phyloP scores from a whole-genome alignment of 1,140 invertebrate genomes.

The Hirudo medicinalis region DNA sequence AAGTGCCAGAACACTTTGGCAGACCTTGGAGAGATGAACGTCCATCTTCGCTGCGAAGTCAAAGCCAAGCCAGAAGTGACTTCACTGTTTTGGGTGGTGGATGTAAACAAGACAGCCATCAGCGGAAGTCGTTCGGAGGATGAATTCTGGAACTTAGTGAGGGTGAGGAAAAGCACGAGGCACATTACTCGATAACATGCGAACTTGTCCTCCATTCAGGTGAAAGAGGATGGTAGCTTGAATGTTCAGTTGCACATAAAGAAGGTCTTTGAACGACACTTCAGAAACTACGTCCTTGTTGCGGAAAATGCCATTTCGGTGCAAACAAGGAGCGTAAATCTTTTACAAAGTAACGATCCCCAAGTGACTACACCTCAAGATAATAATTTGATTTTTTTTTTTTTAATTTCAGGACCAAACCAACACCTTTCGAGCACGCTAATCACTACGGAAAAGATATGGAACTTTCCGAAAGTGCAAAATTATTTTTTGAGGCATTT shows the following conservation, averaged over 20 bases:
- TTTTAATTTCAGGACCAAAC: too few species aligned
- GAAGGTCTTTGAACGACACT: background rate
- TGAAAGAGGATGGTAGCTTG: background rate
- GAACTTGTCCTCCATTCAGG: background rate
- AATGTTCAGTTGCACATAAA: background rate
- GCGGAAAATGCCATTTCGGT: background rate
- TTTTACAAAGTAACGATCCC: background rate
- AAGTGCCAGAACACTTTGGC: slow-evolving; percentile 16
- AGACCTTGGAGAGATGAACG: slow-evolving; percentile 10
- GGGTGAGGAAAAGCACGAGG: background rate
- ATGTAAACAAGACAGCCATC: slow-evolving; percentile 7
- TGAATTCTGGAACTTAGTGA: slow-evolving; percentile 7
- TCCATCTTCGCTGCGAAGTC: slow-evolving; percentile 20
- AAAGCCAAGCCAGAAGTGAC: slow-evolving; percentile 14
- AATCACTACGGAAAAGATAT: too few species aligned
- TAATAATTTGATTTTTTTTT: too few species aligned
- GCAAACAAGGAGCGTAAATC: background rate
- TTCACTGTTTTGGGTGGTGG: slow-evolving; percentile 10
- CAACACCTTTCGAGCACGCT: too few species aligned
- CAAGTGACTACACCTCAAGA: too few species aligned
- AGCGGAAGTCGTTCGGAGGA: background rate
- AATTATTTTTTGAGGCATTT: too few species aligned
- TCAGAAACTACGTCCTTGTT: slow-evolving; percentile 1
- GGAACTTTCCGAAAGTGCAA: too few species aligned
- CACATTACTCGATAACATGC: too few species aligned